Evolutionary conservation across 2,797 vertebrate genomes (phyloP).

Genomic region (Lates japonicus): DNA sequence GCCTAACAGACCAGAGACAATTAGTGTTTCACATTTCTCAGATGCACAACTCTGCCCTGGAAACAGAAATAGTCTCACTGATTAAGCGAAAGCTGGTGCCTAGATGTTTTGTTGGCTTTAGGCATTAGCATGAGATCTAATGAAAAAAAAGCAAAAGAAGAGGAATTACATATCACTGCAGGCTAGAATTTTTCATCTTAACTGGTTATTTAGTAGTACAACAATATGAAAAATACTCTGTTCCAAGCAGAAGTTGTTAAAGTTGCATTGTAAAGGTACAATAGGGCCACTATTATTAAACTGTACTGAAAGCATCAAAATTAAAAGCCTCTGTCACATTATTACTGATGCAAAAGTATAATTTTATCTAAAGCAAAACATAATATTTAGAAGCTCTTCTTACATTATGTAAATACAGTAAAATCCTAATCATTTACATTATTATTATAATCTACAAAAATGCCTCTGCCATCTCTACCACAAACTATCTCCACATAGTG

Average conservation of each 20-base stretch:
- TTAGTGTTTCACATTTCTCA: slow-evolving; percentile 6
- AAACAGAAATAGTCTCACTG: background rate
- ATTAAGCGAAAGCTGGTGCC: background rate
- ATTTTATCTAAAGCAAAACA: background rate
- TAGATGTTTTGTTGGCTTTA: background rate
- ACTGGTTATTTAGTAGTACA: background rate
- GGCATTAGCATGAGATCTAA: background rate
- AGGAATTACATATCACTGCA: background rate
- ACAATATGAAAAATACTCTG: background rate
- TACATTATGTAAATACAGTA: background rate
- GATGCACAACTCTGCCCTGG: background rate
- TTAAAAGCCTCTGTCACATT: too few species aligned
- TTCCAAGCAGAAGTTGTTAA: background rate
- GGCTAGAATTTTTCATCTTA: too few species aligned
- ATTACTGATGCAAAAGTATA: too few species aligned
- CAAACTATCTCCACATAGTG: background rate
- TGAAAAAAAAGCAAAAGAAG: background rate
- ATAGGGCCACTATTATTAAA: background rate
- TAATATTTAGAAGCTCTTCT: background rate
- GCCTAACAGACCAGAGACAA: slow-evolving; percentile 2
- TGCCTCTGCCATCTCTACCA: background rate
- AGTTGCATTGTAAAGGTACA: background rate
- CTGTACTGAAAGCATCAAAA: background rate
- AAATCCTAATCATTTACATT: too few species aligned
- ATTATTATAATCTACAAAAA: background rate